These are phyloP conservation scores for Stenopsyche tienmushanensis DNA, from an alignment of 1,140 invertebrate species.

Conservation along the genomic window DNA sequence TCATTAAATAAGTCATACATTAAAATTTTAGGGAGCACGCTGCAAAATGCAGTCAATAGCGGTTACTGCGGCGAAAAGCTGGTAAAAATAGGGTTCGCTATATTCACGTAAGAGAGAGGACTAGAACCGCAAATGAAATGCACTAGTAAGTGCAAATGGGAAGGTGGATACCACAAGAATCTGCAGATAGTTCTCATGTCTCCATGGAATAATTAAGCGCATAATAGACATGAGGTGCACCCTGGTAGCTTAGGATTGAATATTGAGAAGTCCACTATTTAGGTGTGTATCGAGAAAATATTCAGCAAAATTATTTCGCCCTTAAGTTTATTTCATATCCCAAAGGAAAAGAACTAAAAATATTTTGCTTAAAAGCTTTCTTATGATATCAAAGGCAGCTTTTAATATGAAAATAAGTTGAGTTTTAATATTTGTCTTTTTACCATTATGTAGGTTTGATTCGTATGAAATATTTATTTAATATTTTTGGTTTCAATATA, in stretches of 20 bases:
- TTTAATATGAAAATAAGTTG: too few relatives aligned
- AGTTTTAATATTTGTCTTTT: too few relatives aligned
- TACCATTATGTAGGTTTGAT: too few relatives aligned
- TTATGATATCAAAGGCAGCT: background rate
- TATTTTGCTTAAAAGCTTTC: background rate
- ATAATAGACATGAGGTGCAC: slow-evolving; percentile 23
- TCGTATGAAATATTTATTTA: too few relatives aligned
- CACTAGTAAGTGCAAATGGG: background rate
- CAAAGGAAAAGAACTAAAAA: background rate
- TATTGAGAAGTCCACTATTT: slow-evolving; percentile 4
- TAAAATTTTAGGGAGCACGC: background rate
- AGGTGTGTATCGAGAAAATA: background rate
- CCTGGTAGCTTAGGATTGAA: background rate
- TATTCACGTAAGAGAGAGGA: background rate
- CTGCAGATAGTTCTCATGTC: slow-evolving; percentile 14
- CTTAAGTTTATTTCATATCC: background rate
- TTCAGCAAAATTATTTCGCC: background rate
- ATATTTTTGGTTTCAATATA: too few relatives aligned
- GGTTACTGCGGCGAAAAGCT: background rate
- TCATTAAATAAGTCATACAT: too few relatives aligned
- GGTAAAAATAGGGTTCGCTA: background rate
- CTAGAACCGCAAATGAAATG: slow-evolving; percentile 7
- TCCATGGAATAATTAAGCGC: slow-evolving; percentile 30
- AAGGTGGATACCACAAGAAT: slow-evolving; percentile 12
- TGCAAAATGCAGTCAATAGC: background rate